Percentiles rank a stretch among this genome's conserved stretches.
phyloP scores from a whole-genome alignment of 2,797 vertebrate genomes.

The Tapirus indicus region DNA sequence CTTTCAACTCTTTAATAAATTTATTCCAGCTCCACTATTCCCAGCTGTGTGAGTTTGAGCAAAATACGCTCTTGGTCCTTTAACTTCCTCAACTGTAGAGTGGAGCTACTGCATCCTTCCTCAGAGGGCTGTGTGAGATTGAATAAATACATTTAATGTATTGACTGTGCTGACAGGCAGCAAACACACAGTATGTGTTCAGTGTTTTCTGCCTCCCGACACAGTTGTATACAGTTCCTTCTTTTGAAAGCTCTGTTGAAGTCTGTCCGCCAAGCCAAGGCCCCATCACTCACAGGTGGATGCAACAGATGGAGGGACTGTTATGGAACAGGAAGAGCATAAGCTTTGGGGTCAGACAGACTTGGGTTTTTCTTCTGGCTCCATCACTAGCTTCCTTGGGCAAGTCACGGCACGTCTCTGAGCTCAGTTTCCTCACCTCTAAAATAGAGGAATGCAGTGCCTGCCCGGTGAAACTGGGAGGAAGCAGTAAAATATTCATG shows the following conservation, averaged over 20 bases:
- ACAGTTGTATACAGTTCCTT: background rate
- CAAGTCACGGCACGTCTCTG: background rate
- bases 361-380: background rate
- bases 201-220: background rate
- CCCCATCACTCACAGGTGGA: background rate
- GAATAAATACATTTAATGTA: fast-evolving
- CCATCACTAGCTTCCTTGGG: background rate
- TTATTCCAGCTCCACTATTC: background rate
- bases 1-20: background rate
- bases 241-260: background rate
- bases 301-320: fast-evolving
- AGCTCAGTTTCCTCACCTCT: background rate
- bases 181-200: fast-evolving
- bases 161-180: background rate
- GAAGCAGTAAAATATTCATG: background rate
- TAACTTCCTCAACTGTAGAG: background rate
- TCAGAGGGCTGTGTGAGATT: background rate
- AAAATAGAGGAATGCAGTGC: fast-evolving
- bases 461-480: background rate
- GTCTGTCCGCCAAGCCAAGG: background rate
- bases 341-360: background rate
- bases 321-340: background rate
- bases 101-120: background rate
- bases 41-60: background rate
- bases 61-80: fast-evolving